phyloP scores from a whole-genome alignment of 2,113 vertebrate genomes.

The Amphiprion ocellaris region DNA sequence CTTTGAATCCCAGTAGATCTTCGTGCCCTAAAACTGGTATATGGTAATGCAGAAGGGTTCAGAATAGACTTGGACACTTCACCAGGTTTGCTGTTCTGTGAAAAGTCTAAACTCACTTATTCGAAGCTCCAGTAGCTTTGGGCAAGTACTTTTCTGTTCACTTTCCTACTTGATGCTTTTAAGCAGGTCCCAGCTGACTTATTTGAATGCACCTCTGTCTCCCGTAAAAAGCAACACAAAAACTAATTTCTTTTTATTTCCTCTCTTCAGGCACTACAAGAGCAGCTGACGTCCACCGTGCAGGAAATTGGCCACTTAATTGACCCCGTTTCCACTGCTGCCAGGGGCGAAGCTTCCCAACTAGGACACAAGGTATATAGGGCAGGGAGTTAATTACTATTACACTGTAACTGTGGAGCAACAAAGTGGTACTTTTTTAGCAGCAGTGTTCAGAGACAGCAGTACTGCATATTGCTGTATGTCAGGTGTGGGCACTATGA shows the following conservation, averaged over 20 bases:
- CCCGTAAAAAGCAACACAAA: constrained; percentile 36
- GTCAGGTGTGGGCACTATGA: not conserved
- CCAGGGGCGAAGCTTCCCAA: constrained; percentile 96
- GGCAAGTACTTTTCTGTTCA: constrained; percentile 4
- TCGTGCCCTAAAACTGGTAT: not conserved
- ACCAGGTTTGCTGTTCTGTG: not conserved
- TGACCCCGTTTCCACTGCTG: constrained; percentile 94
- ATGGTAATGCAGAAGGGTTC: not conserved
- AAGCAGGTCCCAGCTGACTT: constrained; percentile 16
- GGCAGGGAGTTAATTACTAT: constrained; percentile 63
- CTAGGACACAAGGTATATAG: constrained; percentile 95
- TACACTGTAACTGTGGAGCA: constrained; percentile 19
- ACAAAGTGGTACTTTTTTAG: constrained; percentile 28
- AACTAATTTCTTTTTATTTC: constrained; percentile 49
- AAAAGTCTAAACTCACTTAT: not conserved
- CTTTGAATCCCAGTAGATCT: not conserved
- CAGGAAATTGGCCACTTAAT: constrained; percentile 98
- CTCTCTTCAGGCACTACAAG: constrained; percentile 91
- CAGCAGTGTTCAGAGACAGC: not conserved
- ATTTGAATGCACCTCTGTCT: constrained; percentile 37
- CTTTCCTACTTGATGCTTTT: constrained; percentile 14
- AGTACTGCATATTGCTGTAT: not conserved
- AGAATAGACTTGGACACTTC: not conserved
- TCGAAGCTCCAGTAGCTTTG: not conserved
- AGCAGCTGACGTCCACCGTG: constrained; percentile 96